These are phyloP conservation scores for Netelia fuscicornis DNA, from an alignment of 2,888 invertebrate species.

Conservation along the genomic window DNA sequence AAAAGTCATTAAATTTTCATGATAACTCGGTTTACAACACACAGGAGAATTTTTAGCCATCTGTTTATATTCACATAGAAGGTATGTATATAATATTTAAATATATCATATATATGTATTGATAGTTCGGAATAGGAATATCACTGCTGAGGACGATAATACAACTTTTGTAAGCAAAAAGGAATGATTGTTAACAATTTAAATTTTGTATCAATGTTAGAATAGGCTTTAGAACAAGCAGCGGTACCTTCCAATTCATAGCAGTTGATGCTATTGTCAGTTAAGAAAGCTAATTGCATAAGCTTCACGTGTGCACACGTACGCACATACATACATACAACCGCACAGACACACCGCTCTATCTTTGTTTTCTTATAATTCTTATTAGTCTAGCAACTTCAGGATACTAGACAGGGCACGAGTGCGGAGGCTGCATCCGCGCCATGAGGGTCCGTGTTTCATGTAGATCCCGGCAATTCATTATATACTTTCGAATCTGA, in stretches of 20 bases:
- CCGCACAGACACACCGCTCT: constrained; percentile 35
- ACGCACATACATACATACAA: constrained; percentile 45
- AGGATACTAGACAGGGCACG: constrained; percentile 57
- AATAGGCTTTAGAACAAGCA: constrained; percentile 69
- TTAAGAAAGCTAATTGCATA: constrained; percentile 66
- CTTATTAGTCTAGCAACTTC: constrained; percentile 51
- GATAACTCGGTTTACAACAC: constrained; percentile 27
- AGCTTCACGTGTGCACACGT: constrained; percentile 51
- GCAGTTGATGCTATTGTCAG: constrained; percentile 60
- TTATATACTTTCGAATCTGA: constrained; percentile 58
- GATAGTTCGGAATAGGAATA: constrained; percentile 63
- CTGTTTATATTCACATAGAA: constrained; percentile 52
- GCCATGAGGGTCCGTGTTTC: constrained; percentile 50
- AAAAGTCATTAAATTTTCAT: constrained; percentile 32
- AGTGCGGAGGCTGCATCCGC: constrained; percentile 55
- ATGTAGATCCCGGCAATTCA: constrained; percentile 48
- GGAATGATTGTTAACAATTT: constrained; percentile 76
- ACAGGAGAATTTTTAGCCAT: constrained; percentile 21
- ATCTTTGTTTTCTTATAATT: constrained; percentile 18
- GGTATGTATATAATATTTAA: constrained; percentile 48
- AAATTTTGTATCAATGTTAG: constrained; percentile 65
- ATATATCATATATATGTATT: constrained; percentile 37
- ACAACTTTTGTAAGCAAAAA: constrained; percentile 71
- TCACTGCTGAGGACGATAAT: constrained; percentile 59
- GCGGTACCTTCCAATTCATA: constrained; percentile 53